Conservation (phyloP, 1,140 invertebrate species). For the Oncopodura yosiiana region DNA sequence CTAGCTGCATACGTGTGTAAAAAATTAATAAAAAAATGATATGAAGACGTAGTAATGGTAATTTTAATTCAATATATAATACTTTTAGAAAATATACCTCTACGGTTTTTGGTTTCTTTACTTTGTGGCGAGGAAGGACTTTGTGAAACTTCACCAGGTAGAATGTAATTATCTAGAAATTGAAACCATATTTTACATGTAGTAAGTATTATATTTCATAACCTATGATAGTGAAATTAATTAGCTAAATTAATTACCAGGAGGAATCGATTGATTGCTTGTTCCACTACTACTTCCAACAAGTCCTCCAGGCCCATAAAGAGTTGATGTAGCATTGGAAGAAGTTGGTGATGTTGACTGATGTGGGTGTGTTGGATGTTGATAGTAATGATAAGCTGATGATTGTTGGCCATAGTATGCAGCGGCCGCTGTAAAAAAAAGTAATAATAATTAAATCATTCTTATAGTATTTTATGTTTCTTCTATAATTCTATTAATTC, state of each 20-base stretch:
- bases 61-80: neutral
- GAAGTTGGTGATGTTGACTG: slow-evolving; percentile 23
- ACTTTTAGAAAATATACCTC: slow-evolving; percentile 18
- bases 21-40: neutral
- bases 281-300: neutral
- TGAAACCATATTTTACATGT: too few species aligned
- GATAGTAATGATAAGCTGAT: too few species aligned
- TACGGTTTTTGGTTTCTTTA: slow-evolving; percentile 29
- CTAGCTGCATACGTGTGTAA: slow-evolving; percentile 21
- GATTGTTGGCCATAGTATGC: too few species aligned
- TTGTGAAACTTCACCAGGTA: slow-evolving; percentile 29
- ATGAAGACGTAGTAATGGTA: neutral
- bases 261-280: neutral
- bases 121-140: slow-evolving; percentile 27
- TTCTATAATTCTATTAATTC: too few species aligned
- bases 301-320: neutral
- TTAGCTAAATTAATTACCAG: neutral
- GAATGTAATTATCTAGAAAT: slow-evolving; percentile 27
- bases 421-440: too few species aligned
- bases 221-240: neutral
- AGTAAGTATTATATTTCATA: too few species aligned
- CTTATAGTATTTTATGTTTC: too few species aligned
- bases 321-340: neutral
- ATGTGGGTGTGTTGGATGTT: slow-evolving; percentile 34
- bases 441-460: too few species aligned